Base-by-base conservation (phyloP, 2,797 vertebrate species). In the Pelodytes ibericus region DNA sequence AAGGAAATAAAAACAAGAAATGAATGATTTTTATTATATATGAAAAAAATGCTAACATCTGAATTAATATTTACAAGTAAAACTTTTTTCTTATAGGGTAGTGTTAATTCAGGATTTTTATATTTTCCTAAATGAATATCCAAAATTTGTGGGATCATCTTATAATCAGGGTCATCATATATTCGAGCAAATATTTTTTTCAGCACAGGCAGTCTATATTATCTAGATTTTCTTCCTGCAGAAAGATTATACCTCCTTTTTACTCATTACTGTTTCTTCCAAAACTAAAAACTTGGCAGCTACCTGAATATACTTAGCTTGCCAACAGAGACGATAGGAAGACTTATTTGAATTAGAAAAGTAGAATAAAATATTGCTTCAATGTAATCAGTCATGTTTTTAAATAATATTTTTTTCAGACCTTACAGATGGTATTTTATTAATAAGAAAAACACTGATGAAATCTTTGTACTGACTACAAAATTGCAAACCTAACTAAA, bases 261-360 rank as follows among this genome's bases (percentile, higher is more conserved):
- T 56, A 36, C n/a, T 59, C 20, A 67, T 44, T 59, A 44, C 25
- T 49, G 22, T 51, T 59, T 66, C 10, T 58, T 44, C 36, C n/a
- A 58, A 60, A 60, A 25, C 15, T 60, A 13, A 27, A 74, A 49
- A 20, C 25, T 60, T 67, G 30, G 20, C 53, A 74, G 22, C 26
- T 44, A 44, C 20, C n/a, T 29, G 33, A 74, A 30, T 44, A 44
- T 65, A 36, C 25, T 56, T 31, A 41, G 51, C 36, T 22, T 66
- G 33, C 25, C 51, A 66, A 31, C 71, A 63, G 4, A 62, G 41
- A 72, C 20, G 44, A 72, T 36, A 13, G 62, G 5, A 41, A 22
- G 29, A 11, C 31, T 73, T 26, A 39, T 53, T 62, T 51, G 60
- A 63, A 63, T 33, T 25, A 30, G 71, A 63, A 72, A 63, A 63